Evolutionary conservation across 1,140 invertebrate genomes (phyloP).

Genomic region (Brachionus calyciflorus): DNA sequence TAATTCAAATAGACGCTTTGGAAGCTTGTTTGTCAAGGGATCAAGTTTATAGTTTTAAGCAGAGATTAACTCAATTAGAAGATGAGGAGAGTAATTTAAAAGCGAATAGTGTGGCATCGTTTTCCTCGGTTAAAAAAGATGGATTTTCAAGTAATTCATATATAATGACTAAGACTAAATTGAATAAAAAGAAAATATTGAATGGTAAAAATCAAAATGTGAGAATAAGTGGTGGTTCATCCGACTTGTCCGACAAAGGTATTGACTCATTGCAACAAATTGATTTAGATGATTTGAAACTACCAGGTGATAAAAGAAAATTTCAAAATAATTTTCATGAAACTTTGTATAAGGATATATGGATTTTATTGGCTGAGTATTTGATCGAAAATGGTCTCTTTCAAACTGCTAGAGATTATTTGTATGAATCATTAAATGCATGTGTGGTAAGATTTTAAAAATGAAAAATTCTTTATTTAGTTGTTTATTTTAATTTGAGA

Average conservation of each 20-base stretch:
- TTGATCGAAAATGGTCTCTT: conserved; percentile 23
- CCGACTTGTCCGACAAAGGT: background rate
- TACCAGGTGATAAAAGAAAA: conserved; percentile 30
- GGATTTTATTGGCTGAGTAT: conserved; percentile 29
- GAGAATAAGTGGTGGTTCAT: background rate
- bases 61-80: conserved; percentile 35
- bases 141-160: conserved; percentile 18
- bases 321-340: conserved; percentile 6
- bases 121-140: conserved; percentile 17
- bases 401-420: conserved; percentile 40
- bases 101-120: conserved; percentile 3
- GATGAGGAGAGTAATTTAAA: conserved; percentile 5
- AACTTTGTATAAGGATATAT: conserved; percentile 25
- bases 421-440: conserved; percentile 32
- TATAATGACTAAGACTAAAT: background rate
- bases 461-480: background rate
- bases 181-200: background rate
- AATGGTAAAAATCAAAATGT: conserved; percentile 27
- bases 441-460: background rate
- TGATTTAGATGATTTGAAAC: conserved; percentile 4
- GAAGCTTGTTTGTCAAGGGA: conserved; percentile 17
- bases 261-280: background rate
- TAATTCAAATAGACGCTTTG: conserved; percentile 13
- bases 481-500: no score
- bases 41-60: background rate